Base-by-base conservation (phyloP, 2,113 vertebrate genomes). In the Phainopepla nitens region DNA sequence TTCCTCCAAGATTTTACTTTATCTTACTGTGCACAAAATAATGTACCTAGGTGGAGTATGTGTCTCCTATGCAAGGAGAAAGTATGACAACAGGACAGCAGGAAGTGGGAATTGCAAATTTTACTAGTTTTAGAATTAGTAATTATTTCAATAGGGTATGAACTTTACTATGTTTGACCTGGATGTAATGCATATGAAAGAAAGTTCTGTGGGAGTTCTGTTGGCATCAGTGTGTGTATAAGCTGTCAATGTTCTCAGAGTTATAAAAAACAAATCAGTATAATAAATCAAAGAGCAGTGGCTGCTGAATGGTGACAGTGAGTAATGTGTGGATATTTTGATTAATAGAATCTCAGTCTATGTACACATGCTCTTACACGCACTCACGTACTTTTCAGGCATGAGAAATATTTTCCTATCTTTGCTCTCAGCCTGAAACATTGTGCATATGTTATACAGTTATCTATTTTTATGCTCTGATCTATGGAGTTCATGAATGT, bases 381-480 rank as follows among this genome's bases (percentile, higher is more conserved):
- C 33, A 33, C 18, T 49, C 25, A 21, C 41, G 62, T 21, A 61
- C 57, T 79, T 89, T 80, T 65, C 53, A 88, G 64, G 36, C 36
- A 39, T 88, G 65, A 93, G 82, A 89, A 90, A 95, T 91, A 73
- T 57, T 88, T 93, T 79, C 28, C 68, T 47, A 33, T 51, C 36
- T 90, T 93, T 93, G 35, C 24, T 94, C 78, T 96, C 57, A 85
- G 58, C 49, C 79, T 91, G 61, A 88, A 83, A 60, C 58, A 7
- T 35, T 88, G 45, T 87, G 75, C 89, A 60, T 91, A 61, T 93
- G 70, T 89, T 82, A 72, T 77, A 65, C 64, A 83, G 39, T 72
- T 56, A 72, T 89, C 93, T 83, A 58, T 96, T 96, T 97, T 96
- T 94, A 89, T 58, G 13, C 33, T 91, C 50, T 58, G 47, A 15